A percentile compares a stretch with the other conserved stretches of the same genome.
phyloP scores from a whole-genome alignment of 2,888 invertebrate genomes.

The Brenthis daphne region DNA sequence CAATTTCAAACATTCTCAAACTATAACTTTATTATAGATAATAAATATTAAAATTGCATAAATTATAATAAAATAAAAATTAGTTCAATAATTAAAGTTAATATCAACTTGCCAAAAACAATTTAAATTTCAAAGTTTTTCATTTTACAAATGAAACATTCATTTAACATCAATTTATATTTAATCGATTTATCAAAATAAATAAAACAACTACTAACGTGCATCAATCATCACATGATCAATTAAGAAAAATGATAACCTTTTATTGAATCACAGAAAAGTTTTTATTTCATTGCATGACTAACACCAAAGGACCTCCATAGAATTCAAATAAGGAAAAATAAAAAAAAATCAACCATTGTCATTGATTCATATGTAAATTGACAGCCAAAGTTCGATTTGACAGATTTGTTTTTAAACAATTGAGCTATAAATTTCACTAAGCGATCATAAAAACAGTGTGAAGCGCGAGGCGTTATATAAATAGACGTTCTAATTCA shows the following conservation, averaged over 20 bases:
- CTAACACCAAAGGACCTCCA: too few relatives aligned
- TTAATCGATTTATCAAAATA: not conserved
- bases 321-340: not conserved
- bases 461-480: constrained; percentile 37
- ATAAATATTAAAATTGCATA: not conserved
- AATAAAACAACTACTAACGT: not conserved
- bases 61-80: too few relatives aligned
- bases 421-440: constrained; percentile 36
- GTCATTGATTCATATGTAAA: not conserved
- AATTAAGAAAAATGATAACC: not conserved
- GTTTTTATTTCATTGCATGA: too few relatives aligned
- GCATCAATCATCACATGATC: not conserved
- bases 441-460: constrained; percentile 37
- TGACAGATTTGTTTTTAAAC: constrained; percentile 29
- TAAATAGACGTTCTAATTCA: constrained; percentile 42
- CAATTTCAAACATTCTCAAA: not conserved
- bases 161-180: not conserved
- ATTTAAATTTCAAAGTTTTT: too few relatives aligned
- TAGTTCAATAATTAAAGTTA: too few relatives aligned
- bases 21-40: not conserved
- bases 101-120: too few relatives aligned
- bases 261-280: too few relatives aligned
- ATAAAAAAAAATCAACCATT: too few relatives aligned
- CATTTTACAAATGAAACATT: not conserved
- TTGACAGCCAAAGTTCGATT: constrained; percentile 12